Percentiles rank a stretch among this genome's conserved stretches.
phyloP scores from a whole-genome alignment of 2,113 vertebrate species.

The Menura novaehollandiae region DNA sequence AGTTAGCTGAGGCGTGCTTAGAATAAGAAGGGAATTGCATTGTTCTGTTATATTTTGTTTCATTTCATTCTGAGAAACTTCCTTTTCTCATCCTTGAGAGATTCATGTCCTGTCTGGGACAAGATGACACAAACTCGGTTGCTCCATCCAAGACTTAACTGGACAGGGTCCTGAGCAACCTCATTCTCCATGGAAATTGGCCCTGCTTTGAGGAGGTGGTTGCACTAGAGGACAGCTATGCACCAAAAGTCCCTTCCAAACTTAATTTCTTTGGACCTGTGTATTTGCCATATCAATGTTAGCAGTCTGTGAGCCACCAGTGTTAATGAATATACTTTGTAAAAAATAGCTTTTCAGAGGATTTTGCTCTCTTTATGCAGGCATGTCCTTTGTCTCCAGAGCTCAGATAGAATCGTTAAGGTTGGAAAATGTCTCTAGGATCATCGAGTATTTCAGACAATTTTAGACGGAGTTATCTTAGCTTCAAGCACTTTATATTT shows the following conservation, averaged over 20 bases:
- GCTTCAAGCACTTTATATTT: neutral
- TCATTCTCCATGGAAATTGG: rapidly evolving
- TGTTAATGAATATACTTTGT: neutral
- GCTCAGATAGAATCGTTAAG: neutral
- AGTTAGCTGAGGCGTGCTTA: neutral
- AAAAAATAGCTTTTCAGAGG: neutral
- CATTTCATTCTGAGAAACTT: neutral
- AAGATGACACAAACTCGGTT: neutral
- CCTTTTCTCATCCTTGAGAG: neutral
- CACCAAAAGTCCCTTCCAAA: neutral
- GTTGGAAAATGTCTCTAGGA: neutral
- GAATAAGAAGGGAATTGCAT: neutral
- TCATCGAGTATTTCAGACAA: neutral
- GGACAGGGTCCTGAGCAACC: neutral
- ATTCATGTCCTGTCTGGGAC: neutral
- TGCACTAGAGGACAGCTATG: neutral
- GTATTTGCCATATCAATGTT: neutral
- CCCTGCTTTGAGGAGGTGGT: neutral
- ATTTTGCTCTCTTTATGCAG: neutral
- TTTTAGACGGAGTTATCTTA: neutral
- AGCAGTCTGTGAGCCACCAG: neutral
- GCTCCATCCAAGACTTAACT: neutral
- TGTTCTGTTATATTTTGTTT: neutral
- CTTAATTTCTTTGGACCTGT: neutral
- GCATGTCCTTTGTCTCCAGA: neutral